Conservation (phyloP, 2,113 vertebrate species). For the Prochilodus magdalenae region DNA sequence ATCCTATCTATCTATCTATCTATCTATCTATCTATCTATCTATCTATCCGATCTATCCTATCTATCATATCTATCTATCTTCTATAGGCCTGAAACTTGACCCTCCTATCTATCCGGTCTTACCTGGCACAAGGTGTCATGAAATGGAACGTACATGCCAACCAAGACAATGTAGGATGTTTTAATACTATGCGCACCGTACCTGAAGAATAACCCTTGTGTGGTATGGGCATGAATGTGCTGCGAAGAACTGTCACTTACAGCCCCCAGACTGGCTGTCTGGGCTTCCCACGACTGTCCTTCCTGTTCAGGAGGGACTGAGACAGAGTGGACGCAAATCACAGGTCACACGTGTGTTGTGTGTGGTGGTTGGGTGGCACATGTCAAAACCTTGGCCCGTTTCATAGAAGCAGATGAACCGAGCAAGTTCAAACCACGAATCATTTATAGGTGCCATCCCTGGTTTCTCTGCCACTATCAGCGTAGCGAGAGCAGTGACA, state of each 20-base stretch:
- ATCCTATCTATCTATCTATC: too few relatives aligned
- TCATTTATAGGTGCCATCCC: constrained; percentile 17
- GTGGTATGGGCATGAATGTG: background rate
- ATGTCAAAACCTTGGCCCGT: background rate
- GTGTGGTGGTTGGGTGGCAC: too few relatives aligned
- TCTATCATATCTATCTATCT: too few relatives aligned
- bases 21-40: too few relatives aligned
- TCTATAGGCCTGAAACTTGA: too few relatives aligned
- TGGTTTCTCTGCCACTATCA: background rate
- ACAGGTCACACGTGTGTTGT: background rate
- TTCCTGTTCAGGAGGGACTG: background rate
- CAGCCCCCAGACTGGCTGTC: background rate
- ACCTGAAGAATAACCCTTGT: background rate
- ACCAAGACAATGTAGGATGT: too few relatives aligned
- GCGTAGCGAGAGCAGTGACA: background rate
- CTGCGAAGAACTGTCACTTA: too few relatives aligned
- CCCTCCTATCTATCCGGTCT: too few relatives aligned
- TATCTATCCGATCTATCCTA: too few relatives aligned
- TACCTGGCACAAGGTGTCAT: too few relatives aligned
- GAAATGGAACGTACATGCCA: too few relatives aligned
- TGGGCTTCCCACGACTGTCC: background rate
- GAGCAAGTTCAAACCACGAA: constrained; percentile 21
- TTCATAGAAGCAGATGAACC: constrained; percentile 3
- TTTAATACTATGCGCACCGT: background rate
- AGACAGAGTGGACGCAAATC: background rate